Evolutionary conservation across 2,888 invertebrate genomes (phyloP), one percentile per base, ranked within the genome.

Genomic region (Chrysodeixis includens): DNA sequence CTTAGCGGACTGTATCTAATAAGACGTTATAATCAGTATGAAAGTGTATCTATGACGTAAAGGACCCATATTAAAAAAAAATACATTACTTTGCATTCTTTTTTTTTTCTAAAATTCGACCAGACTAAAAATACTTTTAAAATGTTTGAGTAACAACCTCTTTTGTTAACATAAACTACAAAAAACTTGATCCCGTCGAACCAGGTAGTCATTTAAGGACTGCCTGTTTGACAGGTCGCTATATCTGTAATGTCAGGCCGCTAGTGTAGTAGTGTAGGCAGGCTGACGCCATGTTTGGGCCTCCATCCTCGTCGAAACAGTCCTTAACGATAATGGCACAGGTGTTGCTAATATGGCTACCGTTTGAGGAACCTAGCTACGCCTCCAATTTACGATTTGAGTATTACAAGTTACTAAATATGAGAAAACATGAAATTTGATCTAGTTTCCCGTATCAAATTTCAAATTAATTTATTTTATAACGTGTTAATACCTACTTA

Each of bases 241-340:
- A 63, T 71, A 74, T 56, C 59, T 66, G 71, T 71, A 77, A 77
- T 80, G 66, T 75, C 66, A 71, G 35, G 60, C 67, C 67, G 66
- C 60, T n/a, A n/a, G n/a, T n/a, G n/a, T n/a, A n/a, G n/a, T n/a
- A 30, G 66, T 65, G 74, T 79, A 76, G 76, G 79, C 60, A 62
- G 73, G 49, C 56, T 71, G 56, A 12, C 16, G 22, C 81, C 69
- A 51, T 79, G 61, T 79, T 74, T 65, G 71, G 76, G 12, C 10
- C 26, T 10, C 35, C 20, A 52, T 35, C 55, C 51, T 62, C 20
- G 16, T 30, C 65, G 32, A 46, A 62, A 69, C 62, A 59, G 44
- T 59, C 54, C 56, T 68, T 66, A 62, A 66, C 61, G 62, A 71
- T 69, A 67, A 64, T 76, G 40, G 49, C 30, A 66, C 63, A 14